A percentile compares a stretch with the other conserved stretches of the same genome.
Evolutionary conservation across 1,140 invertebrate species (phyloP).

Genomic region (Drosophila navojoa): DNA sequence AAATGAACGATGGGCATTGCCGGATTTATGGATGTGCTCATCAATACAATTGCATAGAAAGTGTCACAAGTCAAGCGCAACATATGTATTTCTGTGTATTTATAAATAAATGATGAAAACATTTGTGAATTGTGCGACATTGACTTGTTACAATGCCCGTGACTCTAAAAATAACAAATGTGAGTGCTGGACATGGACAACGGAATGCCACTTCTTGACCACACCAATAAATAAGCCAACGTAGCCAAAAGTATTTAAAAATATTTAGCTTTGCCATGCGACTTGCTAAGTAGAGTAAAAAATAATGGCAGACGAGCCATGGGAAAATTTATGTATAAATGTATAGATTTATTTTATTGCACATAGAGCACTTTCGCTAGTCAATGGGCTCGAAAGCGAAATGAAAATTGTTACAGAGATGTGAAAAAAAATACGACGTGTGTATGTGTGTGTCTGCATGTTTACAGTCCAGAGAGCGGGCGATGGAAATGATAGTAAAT

Average conservation of each 20-base stretch:
- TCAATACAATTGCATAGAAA: not conserved
- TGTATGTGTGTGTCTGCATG: conserved; percentile 12
- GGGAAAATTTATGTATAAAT: not conserved
- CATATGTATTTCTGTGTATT: conserved; percentile 29
- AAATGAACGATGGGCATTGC: not conserved
- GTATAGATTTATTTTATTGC: not conserved
- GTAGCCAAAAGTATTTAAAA: not conserved
- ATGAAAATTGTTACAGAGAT: conserved; percentile 51
- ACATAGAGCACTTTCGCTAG: conserved; percentile 59
- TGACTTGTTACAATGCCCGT: conserved; percentile 69
- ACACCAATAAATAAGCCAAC: conserved; percentile 6
- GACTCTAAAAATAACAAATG: conserved; percentile 63
- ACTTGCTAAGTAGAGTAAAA: conserved; percentile 8
- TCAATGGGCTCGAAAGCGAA: conserved; percentile 67
- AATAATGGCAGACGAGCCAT: conserved; percentile 1
- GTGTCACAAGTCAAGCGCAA: conserved; percentile 14
- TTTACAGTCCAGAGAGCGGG: conserved; percentile 36
- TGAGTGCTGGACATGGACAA: conserved; percentile 44
- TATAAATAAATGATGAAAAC: conserved; percentile 74
- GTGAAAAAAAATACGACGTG: not conserved
- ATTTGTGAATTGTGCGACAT: conserved; percentile 56
- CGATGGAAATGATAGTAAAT: conserved; percentile 44
- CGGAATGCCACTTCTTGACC: conserved; percentile 31
- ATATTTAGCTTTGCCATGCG: conserved; percentile 13
- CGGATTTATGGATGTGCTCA: not conserved